Evolutionary conservation across 2,113 vertebrate species (phyloP).

Genomic region (Colossoma macropomum): DNA sequence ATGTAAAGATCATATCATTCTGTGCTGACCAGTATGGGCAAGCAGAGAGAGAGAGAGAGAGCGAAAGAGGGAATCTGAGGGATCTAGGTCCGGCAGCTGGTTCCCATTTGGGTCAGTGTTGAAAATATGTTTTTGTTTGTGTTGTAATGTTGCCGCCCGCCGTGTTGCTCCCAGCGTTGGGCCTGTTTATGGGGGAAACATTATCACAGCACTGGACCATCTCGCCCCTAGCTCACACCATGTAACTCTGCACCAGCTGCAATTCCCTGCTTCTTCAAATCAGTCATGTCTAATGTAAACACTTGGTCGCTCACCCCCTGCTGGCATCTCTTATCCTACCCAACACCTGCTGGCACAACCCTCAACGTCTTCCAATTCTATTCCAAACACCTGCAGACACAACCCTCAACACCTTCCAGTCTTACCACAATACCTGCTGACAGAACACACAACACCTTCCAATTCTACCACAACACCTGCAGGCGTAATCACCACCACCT

Average conservation of each 20-base stretch:
- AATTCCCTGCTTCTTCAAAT: constrained; percentile 25
- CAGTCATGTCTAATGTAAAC: background rate
- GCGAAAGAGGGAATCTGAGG: constrained; percentile 10
- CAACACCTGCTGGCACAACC: background rate
- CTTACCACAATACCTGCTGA: background rate
- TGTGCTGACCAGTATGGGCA: background rate
- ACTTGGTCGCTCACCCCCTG: background rate
- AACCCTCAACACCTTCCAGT: background rate
- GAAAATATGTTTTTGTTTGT: constrained; percentile 60
- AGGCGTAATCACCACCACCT: background rate
- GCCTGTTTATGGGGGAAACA: constrained; percentile 64
- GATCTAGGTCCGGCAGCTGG: constrained; percentile 61
- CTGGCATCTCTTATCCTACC: background rate
- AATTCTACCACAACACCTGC: background rate
- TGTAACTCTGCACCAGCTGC: constrained; percentile 29
- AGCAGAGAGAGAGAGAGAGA: constrained; percentile 11
- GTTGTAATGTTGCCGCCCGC: constrained; percentile 53
- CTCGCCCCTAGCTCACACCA: background rate
- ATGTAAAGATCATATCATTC: background rate
- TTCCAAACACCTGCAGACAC: background rate
- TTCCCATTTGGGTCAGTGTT: constrained; percentile 62
- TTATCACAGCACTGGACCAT: constrained; percentile 34
- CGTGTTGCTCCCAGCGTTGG: constrained; percentile 33
- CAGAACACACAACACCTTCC: background rate
- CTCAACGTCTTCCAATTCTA: background rate